Evolutionary conservation across 2,888 invertebrate species (phyloP).

Genomic region (Calameuta idolon): DNA sequence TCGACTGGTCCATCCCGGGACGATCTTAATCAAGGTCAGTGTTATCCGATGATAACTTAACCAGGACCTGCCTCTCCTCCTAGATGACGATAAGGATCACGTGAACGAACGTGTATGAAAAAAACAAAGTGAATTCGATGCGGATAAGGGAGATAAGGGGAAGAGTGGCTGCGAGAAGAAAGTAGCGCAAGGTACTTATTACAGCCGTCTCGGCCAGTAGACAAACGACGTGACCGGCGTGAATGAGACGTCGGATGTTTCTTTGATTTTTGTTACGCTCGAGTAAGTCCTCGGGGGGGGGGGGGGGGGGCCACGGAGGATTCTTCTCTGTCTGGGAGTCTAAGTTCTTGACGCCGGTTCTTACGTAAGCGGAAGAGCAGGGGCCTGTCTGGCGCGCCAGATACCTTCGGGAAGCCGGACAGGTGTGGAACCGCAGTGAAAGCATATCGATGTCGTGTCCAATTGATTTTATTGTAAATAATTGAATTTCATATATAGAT

Average conservation of each 20-base stretch:
- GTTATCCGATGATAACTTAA: not conserved
- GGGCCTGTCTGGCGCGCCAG: conserved; percentile 3
- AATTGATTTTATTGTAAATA: not conserved
- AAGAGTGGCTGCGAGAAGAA: not conserved
- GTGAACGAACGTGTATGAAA: not conserved
- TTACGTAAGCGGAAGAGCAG: not conserved
- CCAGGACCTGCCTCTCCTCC: not conserved
- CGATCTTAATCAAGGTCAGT: not conserved
- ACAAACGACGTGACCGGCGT: not conserved
- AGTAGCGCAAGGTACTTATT: not conserved
- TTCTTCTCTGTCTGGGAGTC: conserved; percentile 17
- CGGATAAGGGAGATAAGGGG: not conserved
- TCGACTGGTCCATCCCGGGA: not conserved
- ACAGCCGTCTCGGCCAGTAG: not conserved
- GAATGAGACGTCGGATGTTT: conserved; percentile 9
- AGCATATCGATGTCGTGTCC: not conserved
- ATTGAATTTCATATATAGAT: not conserved
- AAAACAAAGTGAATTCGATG: not conserved
- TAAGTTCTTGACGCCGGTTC: conserved; percentile 8
- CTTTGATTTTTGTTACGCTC: conserved; percentile 40
- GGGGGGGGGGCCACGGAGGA: conserved; percentile 20
- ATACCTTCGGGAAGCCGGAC: not conserved
- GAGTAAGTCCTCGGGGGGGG: conserved; percentile 28
- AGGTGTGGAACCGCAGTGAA: not conserved
- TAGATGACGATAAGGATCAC: not conserved